Evolutionary conservation across 2,888 invertebrate species (phyloP).

Genomic region (Acheta domesticus): DNA sequence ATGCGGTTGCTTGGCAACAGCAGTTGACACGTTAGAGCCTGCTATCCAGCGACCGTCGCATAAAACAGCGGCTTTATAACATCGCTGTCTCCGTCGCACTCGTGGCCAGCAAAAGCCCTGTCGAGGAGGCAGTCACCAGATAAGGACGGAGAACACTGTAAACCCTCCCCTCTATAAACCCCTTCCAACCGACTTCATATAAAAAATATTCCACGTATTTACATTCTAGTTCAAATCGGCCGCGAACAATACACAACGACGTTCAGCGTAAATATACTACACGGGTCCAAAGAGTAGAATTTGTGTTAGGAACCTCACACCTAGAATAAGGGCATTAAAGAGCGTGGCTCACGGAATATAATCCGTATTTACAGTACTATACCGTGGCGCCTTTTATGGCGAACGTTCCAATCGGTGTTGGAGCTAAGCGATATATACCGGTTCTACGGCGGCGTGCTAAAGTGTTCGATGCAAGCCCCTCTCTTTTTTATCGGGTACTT

Average conservation of each 20-base stretch:
- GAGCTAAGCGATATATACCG: background rate
- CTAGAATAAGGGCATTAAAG: background rate
- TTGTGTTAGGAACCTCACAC: constrained; percentile 3
- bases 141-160: background rate
- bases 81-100: background rate
- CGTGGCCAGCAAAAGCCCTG: background rate
- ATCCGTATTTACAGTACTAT: constrained; percentile 2
- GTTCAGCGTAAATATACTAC: background rate
- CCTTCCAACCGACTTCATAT: background rate
- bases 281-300: background rate
- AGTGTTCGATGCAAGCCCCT: background rate
- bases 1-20: constrained; percentile 29
- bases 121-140: background rate
- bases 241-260: background rate
- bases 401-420: background rate
- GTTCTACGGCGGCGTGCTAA: background rate
- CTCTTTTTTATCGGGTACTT: background rate
- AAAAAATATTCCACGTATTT: background rate
- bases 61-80: constrained; percentile 6
- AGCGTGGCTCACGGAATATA: background rate
- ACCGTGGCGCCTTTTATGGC: background rate
- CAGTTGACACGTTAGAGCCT: constrained; percentile 23
- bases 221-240: constrained; percentile 4
- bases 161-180: background rate
- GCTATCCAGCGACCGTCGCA: background rate